Evolutionary conservation across 2,113 vertebrate species (phyloP).

Genomic region (Procavia capensis): DNA sequence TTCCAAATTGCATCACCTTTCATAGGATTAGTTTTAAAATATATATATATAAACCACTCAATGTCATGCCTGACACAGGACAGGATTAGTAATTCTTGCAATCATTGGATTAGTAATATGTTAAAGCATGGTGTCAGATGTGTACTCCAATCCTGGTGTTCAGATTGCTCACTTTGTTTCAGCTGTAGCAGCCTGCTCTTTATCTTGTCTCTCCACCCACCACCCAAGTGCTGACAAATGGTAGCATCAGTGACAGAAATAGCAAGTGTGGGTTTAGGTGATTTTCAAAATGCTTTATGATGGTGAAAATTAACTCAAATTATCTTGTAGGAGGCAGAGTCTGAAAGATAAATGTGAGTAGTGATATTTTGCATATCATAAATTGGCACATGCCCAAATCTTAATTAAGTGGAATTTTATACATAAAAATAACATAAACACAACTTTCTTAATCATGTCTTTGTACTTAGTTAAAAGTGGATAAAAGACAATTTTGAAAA

Average conservation of each 20-base stretch:
- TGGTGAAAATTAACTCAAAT: not conserved
- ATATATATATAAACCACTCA: not conserved
- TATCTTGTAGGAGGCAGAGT: not conserved
- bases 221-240: not conserved
- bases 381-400: not conserved
- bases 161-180: not conserved
- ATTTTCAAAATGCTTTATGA: not conserved
- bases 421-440: not conserved
- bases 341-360: not conserved
- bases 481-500: not conserved
- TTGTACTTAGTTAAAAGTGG: not conserved
- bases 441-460: not conserved
- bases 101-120: not conserved
- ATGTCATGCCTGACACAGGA: not conserved
- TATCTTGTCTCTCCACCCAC: not conserved
- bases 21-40: not conserved
- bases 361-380: not conserved
- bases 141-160: not conserved
- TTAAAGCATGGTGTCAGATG: not conserved
- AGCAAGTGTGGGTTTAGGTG: not conserved
- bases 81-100: not conserved
- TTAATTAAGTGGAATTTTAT: not conserved
- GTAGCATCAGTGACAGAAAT: not conserved
- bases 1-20: not conserved
- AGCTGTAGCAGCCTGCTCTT: not conserved